These are phyloP conservation scores for Emydoidea blandingii DNA, from an alignment of 2,797 vertebrate genomes.

Conservation along the genomic window DNA sequence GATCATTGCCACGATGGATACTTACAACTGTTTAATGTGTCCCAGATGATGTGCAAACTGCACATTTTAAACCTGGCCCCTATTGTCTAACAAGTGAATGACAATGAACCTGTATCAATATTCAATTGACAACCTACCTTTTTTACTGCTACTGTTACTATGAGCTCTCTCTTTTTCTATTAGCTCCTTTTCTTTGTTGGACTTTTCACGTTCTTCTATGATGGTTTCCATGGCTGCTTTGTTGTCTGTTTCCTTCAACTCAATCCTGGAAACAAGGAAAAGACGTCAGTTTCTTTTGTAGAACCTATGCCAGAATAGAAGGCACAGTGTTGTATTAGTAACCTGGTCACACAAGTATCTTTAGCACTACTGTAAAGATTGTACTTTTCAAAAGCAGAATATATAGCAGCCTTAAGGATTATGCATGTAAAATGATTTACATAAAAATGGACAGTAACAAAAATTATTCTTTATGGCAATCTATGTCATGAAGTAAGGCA, in stretches of 20 bases:
- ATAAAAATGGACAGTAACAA: no score
- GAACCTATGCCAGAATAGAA: neutral
- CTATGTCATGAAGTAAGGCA: no score
- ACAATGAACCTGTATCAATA: neutral
- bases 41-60: neutral
- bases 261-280: slow-evolving; percentile 51
- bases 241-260: slow-evolving; percentile 51
- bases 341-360: neutral
- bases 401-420: neutral
- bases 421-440: no score
- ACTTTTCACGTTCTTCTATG: slow-evolving; percentile 59
- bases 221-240: slow-evolving; percentile 63
- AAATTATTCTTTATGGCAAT: no score
- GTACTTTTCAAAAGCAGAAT: neutral
- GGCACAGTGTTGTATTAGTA: neutral
- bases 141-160: slow-evolving; percentile 15
- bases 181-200: neutral
- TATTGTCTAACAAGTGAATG: neutral
- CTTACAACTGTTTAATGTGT: neutral
- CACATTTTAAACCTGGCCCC: neutral
- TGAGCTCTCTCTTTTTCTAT: slow-evolving; percentile 21
- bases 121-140: slow-evolving; percentile 44
- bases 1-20: neutral
- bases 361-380: neutral
- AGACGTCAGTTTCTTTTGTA: neutral